Conservation (phyloP, 2,113 vertebrate species). For the Tretioscincus oriximinensis region DNA sequence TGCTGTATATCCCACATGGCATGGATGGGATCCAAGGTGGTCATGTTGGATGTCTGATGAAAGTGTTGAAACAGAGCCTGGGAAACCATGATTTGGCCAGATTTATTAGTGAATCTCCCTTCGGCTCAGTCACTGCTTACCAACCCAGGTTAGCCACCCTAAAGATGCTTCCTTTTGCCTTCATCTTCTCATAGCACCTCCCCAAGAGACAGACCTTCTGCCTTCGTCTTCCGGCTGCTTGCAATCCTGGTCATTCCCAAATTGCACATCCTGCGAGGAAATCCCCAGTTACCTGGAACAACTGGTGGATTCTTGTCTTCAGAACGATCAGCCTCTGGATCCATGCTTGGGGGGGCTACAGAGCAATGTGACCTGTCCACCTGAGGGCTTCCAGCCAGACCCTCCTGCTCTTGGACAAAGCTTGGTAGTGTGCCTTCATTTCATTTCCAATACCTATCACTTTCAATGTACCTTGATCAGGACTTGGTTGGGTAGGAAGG, state of each 20-base stretch:
- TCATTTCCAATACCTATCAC: not conserved
- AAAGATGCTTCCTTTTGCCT: constrained; percentile 10
- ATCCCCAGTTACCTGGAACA: constrained; percentile 72
- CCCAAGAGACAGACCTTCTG: constrained; percentile 68
- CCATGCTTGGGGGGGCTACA: constrained; percentile 41
- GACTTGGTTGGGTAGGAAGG: too few relatives aligned
- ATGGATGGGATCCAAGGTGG: too few relatives aligned
- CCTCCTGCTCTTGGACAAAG: constrained; percentile 77
- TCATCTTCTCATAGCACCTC: constrained; percentile 66
- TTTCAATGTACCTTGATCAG: too few relatives aligned
- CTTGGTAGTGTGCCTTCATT: constrained; percentile 74
- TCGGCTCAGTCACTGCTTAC: too few relatives aligned
- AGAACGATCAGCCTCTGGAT: constrained; percentile 63
- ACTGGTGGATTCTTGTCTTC: constrained; percentile 77
- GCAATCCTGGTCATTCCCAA: constrained; percentile 70
- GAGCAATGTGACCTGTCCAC: constrained; percentile 60
- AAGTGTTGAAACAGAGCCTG: too few relatives aligned
- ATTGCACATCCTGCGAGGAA: constrained; percentile 70
- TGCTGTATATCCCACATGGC: too few relatives aligned
- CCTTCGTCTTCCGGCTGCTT: constrained; percentile 64
- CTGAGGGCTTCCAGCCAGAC: constrained; percentile 73
- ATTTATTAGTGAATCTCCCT: too few relatives aligned
- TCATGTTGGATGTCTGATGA: too few relatives aligned
- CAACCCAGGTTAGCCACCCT: too few relatives aligned
- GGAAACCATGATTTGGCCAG: too few relatives aligned